A percentile compares a stretch with the other conserved stretches of the same genome.
Conservation (phyloP, 2,888 invertebrate genomes). For the Drosophila emarginata region DNA sequence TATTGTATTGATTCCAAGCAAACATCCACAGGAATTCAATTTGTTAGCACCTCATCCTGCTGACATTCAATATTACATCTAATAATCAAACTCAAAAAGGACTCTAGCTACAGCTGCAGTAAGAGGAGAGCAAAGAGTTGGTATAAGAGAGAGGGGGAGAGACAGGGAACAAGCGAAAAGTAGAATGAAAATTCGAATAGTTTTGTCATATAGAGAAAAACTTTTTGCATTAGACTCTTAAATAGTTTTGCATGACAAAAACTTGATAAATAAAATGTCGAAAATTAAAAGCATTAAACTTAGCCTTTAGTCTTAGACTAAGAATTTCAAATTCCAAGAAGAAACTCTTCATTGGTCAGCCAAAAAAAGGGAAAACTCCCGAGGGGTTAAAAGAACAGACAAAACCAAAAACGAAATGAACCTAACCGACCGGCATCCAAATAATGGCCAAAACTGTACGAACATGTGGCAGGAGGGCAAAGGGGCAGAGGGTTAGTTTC, state of each 20-base stretch:
- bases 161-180: too few species aligned
- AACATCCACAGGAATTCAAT: constrained; percentile 42
- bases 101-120: too few species aligned
- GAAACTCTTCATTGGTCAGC: constrained; percentile 52
- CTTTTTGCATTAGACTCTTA: constrained; percentile 28
- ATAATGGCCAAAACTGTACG: constrained; percentile 53
- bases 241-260: constrained; percentile 37
- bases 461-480: too few species aligned
- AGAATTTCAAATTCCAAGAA: constrained; percentile 38
- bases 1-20: constrained; percentile 54
- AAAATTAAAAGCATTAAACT: constrained; percentile 68
- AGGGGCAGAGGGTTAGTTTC: not conserved
- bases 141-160: not conserved
- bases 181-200: constrained; percentile 10
- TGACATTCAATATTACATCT: not conserved
- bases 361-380: constrained; percentile 53
- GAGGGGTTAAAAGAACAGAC: constrained; percentile 45
- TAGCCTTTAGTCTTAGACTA: constrained; percentile 32
- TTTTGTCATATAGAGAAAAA: constrained; percentile 29
- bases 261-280: constrained; percentile 60
- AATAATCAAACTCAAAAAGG: not conserved
- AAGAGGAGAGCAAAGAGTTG: too few species aligned
- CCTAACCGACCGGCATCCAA: constrained; percentile 63
- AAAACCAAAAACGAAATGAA: constrained; percentile 40
- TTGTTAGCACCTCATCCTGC: constrained; percentile 29